Conservation (phyloP, 2,113 vertebrate species). For the Cinclus cinclus region DNA sequence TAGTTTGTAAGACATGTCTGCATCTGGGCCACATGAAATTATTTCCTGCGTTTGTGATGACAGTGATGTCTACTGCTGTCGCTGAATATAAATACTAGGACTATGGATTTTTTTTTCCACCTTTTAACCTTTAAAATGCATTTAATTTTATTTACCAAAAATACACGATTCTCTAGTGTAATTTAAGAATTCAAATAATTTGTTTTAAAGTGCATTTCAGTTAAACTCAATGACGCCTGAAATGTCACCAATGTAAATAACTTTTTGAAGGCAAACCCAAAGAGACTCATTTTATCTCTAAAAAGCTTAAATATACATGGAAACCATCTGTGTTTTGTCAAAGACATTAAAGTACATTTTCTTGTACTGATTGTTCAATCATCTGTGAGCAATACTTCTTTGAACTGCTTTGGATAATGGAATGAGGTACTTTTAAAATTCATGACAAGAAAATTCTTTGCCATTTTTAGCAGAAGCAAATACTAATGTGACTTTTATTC, state of each 20-base stretch:
- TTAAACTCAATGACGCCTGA: background rate
- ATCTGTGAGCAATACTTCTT: background rate
- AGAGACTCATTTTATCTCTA: background rate
- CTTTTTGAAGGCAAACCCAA: background rate
- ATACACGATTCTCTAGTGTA: background rate
- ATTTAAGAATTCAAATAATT: background rate
- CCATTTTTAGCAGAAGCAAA: background rate
- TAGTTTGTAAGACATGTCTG: background rate
- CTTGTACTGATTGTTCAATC: conserved; percentile 25
- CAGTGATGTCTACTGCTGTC: accelerated
- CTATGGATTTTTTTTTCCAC: background rate
- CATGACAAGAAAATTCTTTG: background rate
- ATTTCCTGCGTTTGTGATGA: background rate
- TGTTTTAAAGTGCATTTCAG: background rate
- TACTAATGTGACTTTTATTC: background rate
- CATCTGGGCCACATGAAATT: background rate
- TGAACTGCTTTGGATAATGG: background rate
- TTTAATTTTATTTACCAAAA: background rate
- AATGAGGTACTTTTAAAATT: background rate
- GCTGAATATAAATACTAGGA: background rate
- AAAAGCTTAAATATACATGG: background rate
- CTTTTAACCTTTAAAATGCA: background rate
- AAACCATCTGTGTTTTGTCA: conserved; percentile 16
- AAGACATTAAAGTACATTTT: conserved; percentile 28
- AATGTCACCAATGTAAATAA: background rate